Conservation (phyloP, 92 coral and sea anemone species). For the Paramuricea clavata region DNA sequence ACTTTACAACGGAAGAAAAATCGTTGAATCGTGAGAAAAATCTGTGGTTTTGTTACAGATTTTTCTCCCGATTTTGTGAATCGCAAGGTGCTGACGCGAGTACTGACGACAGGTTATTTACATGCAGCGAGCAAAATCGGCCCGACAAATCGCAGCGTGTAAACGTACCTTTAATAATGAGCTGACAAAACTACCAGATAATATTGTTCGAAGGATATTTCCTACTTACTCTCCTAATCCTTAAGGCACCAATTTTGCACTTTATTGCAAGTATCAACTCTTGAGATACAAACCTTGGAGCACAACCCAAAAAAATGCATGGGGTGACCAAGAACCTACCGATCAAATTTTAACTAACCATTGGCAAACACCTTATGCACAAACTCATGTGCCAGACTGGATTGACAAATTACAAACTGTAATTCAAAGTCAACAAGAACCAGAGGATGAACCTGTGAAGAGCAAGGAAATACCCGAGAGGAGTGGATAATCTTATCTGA, state of each 20-base stretch:
- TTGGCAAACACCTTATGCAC: slow-evolving; percentile 61
- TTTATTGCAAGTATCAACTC: background rate
- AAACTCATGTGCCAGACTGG: slow-evolving; percentile 58
- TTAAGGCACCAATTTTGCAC: background rate
- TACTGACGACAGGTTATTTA: too few relatives aligned
- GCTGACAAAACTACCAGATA: slow-evolving; percentile 47
- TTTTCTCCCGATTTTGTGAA: too few relatives aligned
- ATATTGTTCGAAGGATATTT: background rate
- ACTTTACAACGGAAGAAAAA: too few relatives aligned
- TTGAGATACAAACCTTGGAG: background rate
- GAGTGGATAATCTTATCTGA: too few relatives aligned
- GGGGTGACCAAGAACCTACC: slow-evolving; percentile 1
- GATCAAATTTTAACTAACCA: slow-evolving; percentile 31
- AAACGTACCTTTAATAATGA: slow-evolving; percentile 56
- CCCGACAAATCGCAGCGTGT: too few relatives aligned
- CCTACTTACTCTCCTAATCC: background rate
- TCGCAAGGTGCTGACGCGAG: too few relatives aligned
- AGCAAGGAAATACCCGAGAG: too few relatives aligned
- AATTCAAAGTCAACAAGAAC: slow-evolving; percentile 46
- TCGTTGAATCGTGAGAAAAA: too few relatives aligned
- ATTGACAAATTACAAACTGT: slow-evolving; percentile 49
- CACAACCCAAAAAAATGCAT: background rate
- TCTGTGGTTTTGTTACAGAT: too few relatives aligned
- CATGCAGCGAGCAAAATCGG: too few relatives aligned
- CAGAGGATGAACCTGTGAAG: slow-evolving; percentile 36